A percentile compares a stretch with the other conserved stretches of the same genome.
phyloP scores from a whole-genome alignment of 2,113 vertebrate genomes.

The Nesoenas mayeri region DNA sequence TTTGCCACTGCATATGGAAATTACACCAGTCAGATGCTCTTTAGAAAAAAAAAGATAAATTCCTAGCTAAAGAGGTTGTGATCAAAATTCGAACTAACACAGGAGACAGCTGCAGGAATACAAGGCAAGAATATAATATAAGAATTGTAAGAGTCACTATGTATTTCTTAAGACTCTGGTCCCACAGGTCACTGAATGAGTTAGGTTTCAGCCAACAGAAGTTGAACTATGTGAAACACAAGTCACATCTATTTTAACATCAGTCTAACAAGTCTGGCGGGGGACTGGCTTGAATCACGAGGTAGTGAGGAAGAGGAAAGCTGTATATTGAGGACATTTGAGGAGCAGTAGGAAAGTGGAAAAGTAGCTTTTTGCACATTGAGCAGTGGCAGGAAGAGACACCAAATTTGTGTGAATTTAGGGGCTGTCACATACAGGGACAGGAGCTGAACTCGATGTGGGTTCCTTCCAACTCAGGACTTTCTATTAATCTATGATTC shows the following conservation, averaged over 20 bases:
- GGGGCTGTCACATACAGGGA: too few species aligned
- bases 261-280: background rate
- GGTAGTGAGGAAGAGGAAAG: background rate
- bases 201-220: background rate
- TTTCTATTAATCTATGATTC: too few species aligned
- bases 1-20: background rate
- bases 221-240: background rate
- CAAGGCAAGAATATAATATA: background rate
- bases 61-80: background rate
- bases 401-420: too few species aligned
- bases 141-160: background rate
- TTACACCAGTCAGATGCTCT: background rate
- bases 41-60: background rate
- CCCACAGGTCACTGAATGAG: fast-evolving
- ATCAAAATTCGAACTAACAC: background rate
- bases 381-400: background rate
- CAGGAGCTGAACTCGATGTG: too few species aligned
- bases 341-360: background rate
- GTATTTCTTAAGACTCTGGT: background rate
- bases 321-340: background rate
- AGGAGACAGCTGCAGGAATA: background rate
- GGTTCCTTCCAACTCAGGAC: too few species aligned
- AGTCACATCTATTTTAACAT: background rate
- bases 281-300: background rate
- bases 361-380: background rate